Base-by-base conservation (phyloP, 2,888 invertebrate species). In the Mythimna pallens region DNA sequence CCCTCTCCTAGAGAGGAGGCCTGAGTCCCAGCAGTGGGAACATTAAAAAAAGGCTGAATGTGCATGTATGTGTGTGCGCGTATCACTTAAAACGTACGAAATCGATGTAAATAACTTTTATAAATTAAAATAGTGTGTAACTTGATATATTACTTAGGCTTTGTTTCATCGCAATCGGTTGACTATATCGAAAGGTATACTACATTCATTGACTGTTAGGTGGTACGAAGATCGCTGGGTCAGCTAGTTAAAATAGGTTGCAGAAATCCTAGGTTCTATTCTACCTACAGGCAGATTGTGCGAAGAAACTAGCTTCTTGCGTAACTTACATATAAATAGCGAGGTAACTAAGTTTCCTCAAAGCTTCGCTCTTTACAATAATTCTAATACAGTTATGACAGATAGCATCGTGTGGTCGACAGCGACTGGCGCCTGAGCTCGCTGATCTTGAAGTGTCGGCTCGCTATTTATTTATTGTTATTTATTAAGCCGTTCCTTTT, bases 391-490 rank as follows among this genome's bases (percentile, higher is more conserved):
- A 54, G 47, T 54, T 65, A 47, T 50, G 70, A 50, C 55, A 20
- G 43, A 47, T 54, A 30, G n/a, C 65, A 43, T 47, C 63, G 57
- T 40, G 65, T 22, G 12, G 5, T 34, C 40, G 69, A 6, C 57
- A n/a, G 55, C 36, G 30, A 40, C 30, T n/a, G 82, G 59, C 83
- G 80, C 80, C 73, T 12, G 54, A 59, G 72, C 83, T 65, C 63
- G 86, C 67, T 85, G 85, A 76, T 85, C 85, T 86, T 86, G 85
- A 86, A 75, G 78, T 87, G 85, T 86, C 85, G 25, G 59, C 59
- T 22, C 12, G 68, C 65, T 79, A 78, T 80, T 80, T 78, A 86
- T 86, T 73, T 79, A 58, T 73, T 47, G 75, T 82, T 82, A 79
- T 87, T 86, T 81, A 80, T 83, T 61, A 73, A 52, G 59, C 73